phyloP scores from a whole-genome alignment of 2,888 invertebrate species.

The Drosophila diplacantha region DNA sequence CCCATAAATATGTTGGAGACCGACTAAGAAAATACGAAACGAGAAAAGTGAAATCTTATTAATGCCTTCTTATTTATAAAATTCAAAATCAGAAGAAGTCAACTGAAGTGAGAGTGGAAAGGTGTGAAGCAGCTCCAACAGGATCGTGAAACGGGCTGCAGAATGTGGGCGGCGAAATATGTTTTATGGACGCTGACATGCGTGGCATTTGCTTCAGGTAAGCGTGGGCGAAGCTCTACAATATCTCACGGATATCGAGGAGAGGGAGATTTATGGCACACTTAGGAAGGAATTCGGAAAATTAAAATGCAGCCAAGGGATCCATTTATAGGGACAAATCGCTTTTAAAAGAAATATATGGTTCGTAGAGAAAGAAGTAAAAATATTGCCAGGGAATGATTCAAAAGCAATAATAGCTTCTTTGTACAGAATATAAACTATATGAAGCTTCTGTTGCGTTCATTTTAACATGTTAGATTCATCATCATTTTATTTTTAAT shows the following conservation, averaged over 20 bases:
- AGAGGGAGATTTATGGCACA: conserved; percentile 11
- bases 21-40: conserved; percentile 32
- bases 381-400: not conserved
- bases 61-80: conserved; percentile 40
- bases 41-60: conserved; percentile 35
- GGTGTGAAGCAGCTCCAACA: conserved; percentile 43
- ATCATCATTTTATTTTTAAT: not conserved
- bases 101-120: conserved; percentile 34
- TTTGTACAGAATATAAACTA: not conserved
- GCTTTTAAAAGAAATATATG: not conserved
- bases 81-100: conserved; percentile 16
- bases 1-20: conserved; percentile 34
- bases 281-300: not conserved
- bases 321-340: not conserved
- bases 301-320: not conserved
- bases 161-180: conserved; percentile 58
- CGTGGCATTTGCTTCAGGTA: conserved; percentile 57
- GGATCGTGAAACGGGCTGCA: conserved; percentile 36
- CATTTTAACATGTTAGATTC: not conserved
- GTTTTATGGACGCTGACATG: conserved; percentile 55
- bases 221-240: conserved; percentile 38
- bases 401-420: not conserved
- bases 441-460: too few species aligned
- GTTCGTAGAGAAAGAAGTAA: accelerated
- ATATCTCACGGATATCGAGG: not conserved